A percentile compares a stretch with the other conserved stretches of the same genome.
phyloP scores from a whole-genome alignment of 2,113 vertebrate species.

The Catharus bicknelli region DNA sequence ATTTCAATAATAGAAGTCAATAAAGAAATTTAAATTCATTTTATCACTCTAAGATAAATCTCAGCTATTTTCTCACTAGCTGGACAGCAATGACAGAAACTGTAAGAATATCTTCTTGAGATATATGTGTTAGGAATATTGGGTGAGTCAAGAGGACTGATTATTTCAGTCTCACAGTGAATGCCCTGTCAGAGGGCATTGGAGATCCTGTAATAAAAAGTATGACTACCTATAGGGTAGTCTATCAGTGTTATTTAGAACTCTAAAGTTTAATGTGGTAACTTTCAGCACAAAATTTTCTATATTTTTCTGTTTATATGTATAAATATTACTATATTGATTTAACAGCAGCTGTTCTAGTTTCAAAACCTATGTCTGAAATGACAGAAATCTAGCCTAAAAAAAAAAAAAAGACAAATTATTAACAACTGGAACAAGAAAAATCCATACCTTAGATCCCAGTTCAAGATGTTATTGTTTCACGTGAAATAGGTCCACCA shows the following conservation, averaged over 20 bases:
- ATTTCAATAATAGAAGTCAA: not conserved
- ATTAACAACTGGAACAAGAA: not conserved
- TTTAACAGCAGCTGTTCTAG: not conserved
- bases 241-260: not conserved
- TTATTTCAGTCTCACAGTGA: not conserved
- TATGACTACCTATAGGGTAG: not conserved
- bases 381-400: not conserved
- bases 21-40: not conserved
- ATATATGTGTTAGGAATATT: not conserved
- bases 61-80: not conserved
- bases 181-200: not conserved
- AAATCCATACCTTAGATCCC: not conserved
- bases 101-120: not conserved
- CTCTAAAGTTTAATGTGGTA: not conserved
- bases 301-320: not conserved
- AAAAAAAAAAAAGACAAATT: not conserved
- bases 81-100: not conserved
- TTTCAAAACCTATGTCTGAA: slow-evolving; percentile 7
- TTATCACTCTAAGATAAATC: not conserved
- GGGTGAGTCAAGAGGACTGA: not conserved
- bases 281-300: not conserved
- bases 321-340: not conserved
- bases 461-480: not conserved
- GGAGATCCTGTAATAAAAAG: not conserved
- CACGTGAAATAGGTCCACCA: not conserved